phyloP scores from a whole-genome alignment of 2,113 vertebrate species.

The Ardeotis arabs region DNA sequence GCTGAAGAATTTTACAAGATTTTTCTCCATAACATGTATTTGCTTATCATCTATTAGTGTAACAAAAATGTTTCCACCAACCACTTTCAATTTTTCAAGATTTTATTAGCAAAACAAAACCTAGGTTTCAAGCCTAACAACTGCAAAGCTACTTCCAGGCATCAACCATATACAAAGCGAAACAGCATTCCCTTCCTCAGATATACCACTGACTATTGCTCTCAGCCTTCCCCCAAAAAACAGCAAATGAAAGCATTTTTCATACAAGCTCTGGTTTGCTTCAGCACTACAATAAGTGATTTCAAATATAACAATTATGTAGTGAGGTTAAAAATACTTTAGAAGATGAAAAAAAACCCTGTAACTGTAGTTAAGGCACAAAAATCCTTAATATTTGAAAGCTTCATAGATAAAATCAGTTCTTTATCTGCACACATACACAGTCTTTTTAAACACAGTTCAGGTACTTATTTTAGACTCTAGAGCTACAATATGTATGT shows the following conservation, averaged over 20 bases:
- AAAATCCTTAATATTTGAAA: conserved; percentile 21
- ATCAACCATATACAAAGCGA: background rate
- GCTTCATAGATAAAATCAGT: conserved; percentile 20
- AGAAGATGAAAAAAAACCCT: background rate
- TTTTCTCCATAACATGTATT: background rate
- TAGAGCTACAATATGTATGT: background rate
- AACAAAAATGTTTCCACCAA: background rate
- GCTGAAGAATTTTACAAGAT: background rate
- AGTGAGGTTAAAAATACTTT: conserved; percentile 51
- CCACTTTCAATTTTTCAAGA: background rate
- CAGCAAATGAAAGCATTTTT: conserved; percentile 25
- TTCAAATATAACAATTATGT: conserved; percentile 31
- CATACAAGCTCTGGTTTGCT: conserved; percentile 8
- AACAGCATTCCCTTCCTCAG: background rate
- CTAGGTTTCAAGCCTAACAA: background rate
- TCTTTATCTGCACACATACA: background rate
- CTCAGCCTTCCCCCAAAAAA: background rate
- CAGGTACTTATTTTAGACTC: background rate
- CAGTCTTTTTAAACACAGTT: background rate
- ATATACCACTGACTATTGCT: background rate
- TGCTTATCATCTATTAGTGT: background rate
- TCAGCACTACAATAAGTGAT: background rate
- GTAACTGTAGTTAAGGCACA: conserved; percentile 17
- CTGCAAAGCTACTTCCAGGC: background rate
- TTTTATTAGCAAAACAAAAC: conserved; percentile 9